Evolutionary conservation across 2,797 vertebrate genomes (phyloP), one percentile per base, ranked within the genome.

Genomic region (Margarornis squamiger): DNA sequence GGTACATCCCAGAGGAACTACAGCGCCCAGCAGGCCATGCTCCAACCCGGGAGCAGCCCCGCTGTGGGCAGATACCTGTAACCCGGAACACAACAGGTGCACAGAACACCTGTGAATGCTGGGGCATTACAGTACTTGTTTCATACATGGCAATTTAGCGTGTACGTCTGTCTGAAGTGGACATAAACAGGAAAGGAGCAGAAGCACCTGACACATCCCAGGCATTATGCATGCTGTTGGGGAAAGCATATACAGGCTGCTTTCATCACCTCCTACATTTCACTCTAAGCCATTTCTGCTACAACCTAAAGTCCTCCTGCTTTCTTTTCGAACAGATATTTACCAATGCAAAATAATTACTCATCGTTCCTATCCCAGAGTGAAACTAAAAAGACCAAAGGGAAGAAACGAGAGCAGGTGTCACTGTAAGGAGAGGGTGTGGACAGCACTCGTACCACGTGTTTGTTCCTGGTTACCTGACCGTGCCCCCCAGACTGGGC

Each of bases 71-170:
- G 9, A 9, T 14, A 43, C 68, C 54, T 12, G 82, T 20, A 51
- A 59, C 10, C 26, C 4, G 6, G 63, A 29, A 6, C 22, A 11
- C 49, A 7, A 4, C 49, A 36, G 48, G 43, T 2, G 51, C 62
- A 19, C 10, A 3, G 3, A 20, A 19, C 54, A 39, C 41, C 34
- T 4, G 58, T 2, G 39, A 63, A 27, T 10, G 6, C 24, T 5
- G 30, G 6, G 12, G 10, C 16, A 1, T 2, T 29, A 5, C 81
- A 3, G 11, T 2, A 9, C 1, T 0, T 4, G 34, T 16, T 48
- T 45, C 23, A 2, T 3, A 5, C 1, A 0, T 0, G 9, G 62
- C 10, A 49, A 70, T 2, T 27, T 1, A 45, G 71, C 0, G 0
- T 10, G 8, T 3, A 1, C 4, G 7, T 5, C 59, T 26, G 58